These are phyloP conservation scores for Erynnis tages DNA, from an alignment of 2,888 invertebrate genomes.

Conservation along the genomic window DNA sequence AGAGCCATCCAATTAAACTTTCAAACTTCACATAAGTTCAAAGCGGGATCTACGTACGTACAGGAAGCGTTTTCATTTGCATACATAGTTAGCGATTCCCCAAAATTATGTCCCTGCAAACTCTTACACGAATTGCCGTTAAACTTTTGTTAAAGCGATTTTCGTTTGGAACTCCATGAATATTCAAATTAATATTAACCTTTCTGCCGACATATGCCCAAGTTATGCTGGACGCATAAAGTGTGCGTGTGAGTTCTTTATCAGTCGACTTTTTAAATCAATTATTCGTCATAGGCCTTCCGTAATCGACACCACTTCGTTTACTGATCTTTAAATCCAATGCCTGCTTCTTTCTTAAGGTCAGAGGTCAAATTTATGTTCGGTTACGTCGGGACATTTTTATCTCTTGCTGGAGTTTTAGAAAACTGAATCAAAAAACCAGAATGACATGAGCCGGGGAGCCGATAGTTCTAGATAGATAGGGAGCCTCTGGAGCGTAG, in stretches of 20 bases:
- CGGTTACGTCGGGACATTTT: no score
- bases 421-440: no score
- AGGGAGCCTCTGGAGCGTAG: no score
- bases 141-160: slow-evolving; percentile 27
- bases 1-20: not conserved
- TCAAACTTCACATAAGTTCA: not conserved
- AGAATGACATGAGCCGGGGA: no score
- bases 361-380: no score
- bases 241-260: no score
- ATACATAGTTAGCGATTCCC: not conserved
- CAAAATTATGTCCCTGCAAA: not conserved
- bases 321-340: no score
- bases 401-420: no score
- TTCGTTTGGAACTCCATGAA: slow-evolving; percentile 24
- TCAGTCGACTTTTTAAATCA: not conserved
- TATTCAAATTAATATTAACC: slow-evolving; percentile 29
- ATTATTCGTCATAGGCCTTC: no score
- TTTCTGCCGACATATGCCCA: slow-evolving; percentile 10
- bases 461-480: no score
- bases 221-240: not conserved
- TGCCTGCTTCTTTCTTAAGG: no score
- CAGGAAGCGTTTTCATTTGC: not conserved
- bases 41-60: not conserved
- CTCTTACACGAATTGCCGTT: slow-evolving; percentile 6
- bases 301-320: no score